Base-by-base conservation (phyloP, 2,113 vertebrate genomes). In the Aphelocoma coerulescens region DNA sequence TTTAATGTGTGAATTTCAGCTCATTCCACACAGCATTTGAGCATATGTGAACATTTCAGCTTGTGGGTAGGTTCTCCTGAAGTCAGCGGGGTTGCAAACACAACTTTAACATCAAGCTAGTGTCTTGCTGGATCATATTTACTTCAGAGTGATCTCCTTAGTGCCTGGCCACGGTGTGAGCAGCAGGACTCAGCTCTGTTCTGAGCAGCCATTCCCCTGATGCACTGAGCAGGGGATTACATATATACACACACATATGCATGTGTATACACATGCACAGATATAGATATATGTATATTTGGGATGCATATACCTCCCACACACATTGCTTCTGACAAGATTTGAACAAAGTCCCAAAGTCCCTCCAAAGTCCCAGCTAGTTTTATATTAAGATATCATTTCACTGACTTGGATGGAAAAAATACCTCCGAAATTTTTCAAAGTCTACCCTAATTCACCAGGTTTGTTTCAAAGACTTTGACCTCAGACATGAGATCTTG, bases 221-320 rank as follows among this genome's bases (percentile, higher is more conserved):
- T 22, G 30, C 1, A 1, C 1, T 54, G 37, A 80, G 9, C 2
- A 7, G 24, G 8, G 14, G 3, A 41, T 44, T 24, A 19, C 4
- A n/a, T 1, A 33, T 10, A 5, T 37, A 35, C 7, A 11, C 8
- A 11, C 3, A 16, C 10, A 22, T 24, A 10, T 39, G 8, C 12
- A 18, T 43, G 3, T 28, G 6, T 24, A 10, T 30, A 11, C 5
- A 30, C 16, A 23, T 9, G 11, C 21, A 62, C 11, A 52, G 37
- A 59, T 44, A 68, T 0, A 66, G 33, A 13, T 26, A 16, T 5
- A 2, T 13, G 33, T 15, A 2, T 21, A 30, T 72, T 77, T 85
- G 39, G 23, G n/a, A 58, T 57, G 39, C 12, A 24, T 19, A 10
- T 11, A 16, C 14, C 33, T 55, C 20, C 30, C 71, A 19, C 41